Conservation (phyloP, 2,113 vertebrate genomes). For the Scomber japonicus region DNA sequence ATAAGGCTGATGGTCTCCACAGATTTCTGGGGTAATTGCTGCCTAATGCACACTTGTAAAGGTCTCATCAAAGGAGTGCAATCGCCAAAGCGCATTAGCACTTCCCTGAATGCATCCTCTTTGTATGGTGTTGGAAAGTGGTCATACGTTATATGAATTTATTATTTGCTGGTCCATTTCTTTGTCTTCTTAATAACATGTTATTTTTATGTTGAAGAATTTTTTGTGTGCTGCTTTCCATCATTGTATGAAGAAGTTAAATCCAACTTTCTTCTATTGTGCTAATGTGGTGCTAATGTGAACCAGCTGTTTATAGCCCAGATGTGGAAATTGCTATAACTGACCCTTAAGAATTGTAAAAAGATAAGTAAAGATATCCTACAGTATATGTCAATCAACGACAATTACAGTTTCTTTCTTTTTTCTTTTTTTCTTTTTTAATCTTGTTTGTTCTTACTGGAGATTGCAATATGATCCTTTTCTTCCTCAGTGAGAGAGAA, state of each 20-base stretch:
- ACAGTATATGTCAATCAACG: no score
- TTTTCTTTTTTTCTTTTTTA: no score
- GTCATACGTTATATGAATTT: neutral
- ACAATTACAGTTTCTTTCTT: no score
- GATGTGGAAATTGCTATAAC: neutral
- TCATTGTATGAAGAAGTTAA: neutral
- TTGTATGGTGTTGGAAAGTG: conserved; percentile 3
- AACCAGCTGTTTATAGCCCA: neutral
- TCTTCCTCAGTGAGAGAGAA: no score
- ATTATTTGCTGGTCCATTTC: neutral
- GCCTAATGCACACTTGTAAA: conserved; percentile 52
- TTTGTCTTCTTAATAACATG: neutral
- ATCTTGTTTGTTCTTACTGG: no score
- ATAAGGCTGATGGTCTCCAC: conserved; percentile 46
- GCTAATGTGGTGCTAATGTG: neutral
- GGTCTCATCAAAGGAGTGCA: conserved; percentile 46
- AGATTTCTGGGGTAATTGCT: conserved; percentile 52
- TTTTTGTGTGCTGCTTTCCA: neutral
- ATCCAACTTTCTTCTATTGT: neutral
- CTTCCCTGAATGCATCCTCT: conserved; percentile 25
- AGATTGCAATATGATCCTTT: no score
- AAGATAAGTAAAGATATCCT: conserved; percentile 7
- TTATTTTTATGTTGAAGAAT: conserved; percentile 8
- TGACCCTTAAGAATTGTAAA: neutral
- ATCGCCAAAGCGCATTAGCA: conserved; percentile 30